phyloP scores from a whole-genome alignment of 2,797 vertebrate genomes.

The Aphelocoma californica region DNA sequence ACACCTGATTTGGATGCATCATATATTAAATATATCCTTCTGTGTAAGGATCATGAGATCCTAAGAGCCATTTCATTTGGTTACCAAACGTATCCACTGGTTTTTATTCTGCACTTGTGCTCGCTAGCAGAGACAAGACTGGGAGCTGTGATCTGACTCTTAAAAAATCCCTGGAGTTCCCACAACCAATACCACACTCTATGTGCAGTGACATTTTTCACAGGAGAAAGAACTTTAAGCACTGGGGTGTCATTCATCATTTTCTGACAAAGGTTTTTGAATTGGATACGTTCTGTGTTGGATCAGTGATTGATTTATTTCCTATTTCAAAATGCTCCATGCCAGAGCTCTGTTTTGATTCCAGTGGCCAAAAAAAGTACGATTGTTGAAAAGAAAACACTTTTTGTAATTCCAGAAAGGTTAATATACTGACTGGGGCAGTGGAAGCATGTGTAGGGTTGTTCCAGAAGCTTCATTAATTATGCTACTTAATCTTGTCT shows the following conservation, averaged over 20 bases:
- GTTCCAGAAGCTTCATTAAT: slow-evolving; percentile 7
- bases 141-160: slow-evolving; percentile 8
- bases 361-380: not conserved
- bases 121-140: not conserved
- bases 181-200: not conserved
- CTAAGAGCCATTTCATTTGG: not conserved
- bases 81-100: not conserved
- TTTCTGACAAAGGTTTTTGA: slow-evolving; percentile 32
- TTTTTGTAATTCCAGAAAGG: not conserved
- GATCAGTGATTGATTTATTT: slow-evolving; percentile 16
- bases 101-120: not conserved
- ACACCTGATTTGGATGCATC: not conserved
- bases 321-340: not conserved
- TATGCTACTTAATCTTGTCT: not conserved
- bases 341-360: slow-evolving; percentile 6
- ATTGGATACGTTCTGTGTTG: not conserved
- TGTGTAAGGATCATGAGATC: not conserved
- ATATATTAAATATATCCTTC: not conserved
- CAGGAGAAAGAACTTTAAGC: not conserved
- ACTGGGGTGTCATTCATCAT: not conserved
- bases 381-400: not conserved
- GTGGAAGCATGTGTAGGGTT: not conserved
- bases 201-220: slow-evolving; percentile 8
- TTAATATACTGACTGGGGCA: not conserved
- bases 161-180: not conserved